Evolutionary conservation across 2,113 vertebrate genomes (phyloP).

Genomic region (Cochlearius cochlearius): DNA sequence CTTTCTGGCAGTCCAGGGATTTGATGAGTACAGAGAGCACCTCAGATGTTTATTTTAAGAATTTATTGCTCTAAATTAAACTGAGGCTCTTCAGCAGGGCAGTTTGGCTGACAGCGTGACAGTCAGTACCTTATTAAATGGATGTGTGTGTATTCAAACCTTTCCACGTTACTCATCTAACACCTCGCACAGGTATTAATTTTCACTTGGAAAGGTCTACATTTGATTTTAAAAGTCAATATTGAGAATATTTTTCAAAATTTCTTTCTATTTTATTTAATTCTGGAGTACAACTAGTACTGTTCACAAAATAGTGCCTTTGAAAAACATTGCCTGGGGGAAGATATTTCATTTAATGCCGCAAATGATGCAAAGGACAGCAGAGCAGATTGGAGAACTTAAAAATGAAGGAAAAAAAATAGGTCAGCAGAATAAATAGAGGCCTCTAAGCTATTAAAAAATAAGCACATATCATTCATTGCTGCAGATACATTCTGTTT

Average conservation of each 20-base stretch:
- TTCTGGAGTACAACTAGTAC: neutral
- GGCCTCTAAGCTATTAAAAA: neutral
- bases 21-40: neutral
- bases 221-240: neutral
- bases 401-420: neutral
- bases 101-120: neutral
- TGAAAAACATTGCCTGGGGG: neutral
- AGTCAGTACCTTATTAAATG: neutral
- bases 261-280: neutral
- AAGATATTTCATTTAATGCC: neutral
- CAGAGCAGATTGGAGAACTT: neutral
- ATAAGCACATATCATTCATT: neutral
- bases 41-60: neutral
- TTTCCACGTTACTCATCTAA: neutral
- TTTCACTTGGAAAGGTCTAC: neutral
- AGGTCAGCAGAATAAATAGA: neutral
- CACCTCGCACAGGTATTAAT: neutral
- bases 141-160: neutral
- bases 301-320: neutral
- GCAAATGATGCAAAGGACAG: neutral
- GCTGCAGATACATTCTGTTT: neutral
- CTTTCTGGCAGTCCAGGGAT: neutral
- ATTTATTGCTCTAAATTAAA: neutral
- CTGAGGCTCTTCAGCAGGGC: neutral
- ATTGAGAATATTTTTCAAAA: neutral